Conservation (phyloP, 30 jellyfish, hydroid and myxozoan genomes). For the Hydractinia echinata region DNA sequence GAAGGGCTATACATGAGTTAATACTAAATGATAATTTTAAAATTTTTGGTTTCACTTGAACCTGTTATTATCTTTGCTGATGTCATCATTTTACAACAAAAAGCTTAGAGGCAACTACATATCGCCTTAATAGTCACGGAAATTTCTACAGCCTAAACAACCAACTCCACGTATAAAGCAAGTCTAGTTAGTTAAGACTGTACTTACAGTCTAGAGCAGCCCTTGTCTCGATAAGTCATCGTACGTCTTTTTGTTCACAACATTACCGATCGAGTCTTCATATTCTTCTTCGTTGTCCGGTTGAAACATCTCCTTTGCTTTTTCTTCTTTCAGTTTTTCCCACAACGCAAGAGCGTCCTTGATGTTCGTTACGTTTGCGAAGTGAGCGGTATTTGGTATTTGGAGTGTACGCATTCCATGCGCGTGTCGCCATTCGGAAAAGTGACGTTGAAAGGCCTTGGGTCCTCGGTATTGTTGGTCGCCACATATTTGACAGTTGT, state of each 20-base stretch:
- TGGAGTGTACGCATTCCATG: constrained; percentile 97
- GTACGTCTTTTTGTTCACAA: constrained; percentile 77
- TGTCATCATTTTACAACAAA: too few species aligned
- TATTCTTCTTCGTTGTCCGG: constrained; percentile 94
- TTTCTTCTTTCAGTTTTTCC: constrained; percentile 73
- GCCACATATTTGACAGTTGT: constrained; percentile 94
- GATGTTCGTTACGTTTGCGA: constrained; percentile 84
- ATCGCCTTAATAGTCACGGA: too few species aligned
- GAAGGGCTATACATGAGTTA: too few species aligned
- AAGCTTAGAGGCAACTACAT: too few species aligned
- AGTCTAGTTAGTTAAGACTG: too few species aligned
- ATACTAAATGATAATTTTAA: too few species aligned
- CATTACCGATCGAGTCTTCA: constrained; percentile 94
- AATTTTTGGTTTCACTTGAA: too few species aligned
- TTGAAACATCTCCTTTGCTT: constrained; percentile 85
- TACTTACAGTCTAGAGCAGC: constrained; percentile 43
- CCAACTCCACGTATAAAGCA: too few species aligned
- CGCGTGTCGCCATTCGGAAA: constrained; percentile 98
- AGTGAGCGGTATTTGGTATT: constrained; percentile 95
- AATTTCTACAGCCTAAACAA: too few species aligned
- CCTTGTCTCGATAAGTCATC: constrained; percentile 93
- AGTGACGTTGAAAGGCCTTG: constrained; percentile 95
- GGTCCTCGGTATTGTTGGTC: constrained; percentile 96
- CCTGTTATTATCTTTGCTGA: too few species aligned
- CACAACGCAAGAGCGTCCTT: constrained; percentile 90